phyloP scores from a whole-genome alignment of 1,140 invertebrate species.

The Cydia strobilella region DNA sequence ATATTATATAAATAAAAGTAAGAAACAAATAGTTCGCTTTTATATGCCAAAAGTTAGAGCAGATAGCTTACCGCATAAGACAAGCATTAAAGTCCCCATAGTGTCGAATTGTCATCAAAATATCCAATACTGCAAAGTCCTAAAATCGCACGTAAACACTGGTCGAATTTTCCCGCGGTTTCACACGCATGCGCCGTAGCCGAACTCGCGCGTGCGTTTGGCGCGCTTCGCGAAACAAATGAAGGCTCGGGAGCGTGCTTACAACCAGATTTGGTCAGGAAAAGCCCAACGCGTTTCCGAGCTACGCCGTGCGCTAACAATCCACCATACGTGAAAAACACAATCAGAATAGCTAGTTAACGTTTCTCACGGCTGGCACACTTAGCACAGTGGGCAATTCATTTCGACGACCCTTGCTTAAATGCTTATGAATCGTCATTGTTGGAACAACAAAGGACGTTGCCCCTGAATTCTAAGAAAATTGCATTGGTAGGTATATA shows the following conservation, averaged over 20 bases:
- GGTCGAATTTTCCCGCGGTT: slow-evolving; percentile 45
- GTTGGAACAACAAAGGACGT: slow-evolving; percentile 39
- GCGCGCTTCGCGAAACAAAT: slow-evolving; percentile 67
- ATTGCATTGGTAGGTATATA: slow-evolving; percentile 12
- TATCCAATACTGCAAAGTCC: slow-evolving; percentile 28
- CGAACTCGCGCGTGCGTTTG: slow-evolving; percentile 59
- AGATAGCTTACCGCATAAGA: slow-evolving; percentile 64
- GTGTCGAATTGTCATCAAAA: slow-evolving; percentile 42
- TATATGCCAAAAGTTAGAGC: neutral
- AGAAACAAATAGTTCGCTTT: neutral
- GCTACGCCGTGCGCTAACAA: slow-evolving; percentile 14
- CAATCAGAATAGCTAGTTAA: slow-evolving; percentile 4
- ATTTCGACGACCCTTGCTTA: slow-evolving; percentile 44
- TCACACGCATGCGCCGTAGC: slow-evolving; percentile 37
- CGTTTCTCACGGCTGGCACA: slow-evolving; percentile 49
- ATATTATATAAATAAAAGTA: neutral
- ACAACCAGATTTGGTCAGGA: slow-evolving; percentile 35
- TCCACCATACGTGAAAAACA: slow-evolving; percentile 9
- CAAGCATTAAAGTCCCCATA: slow-evolving; percentile 52
- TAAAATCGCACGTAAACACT: slow-evolving; percentile 36
- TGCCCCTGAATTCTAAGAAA: slow-evolving; percentile 36
- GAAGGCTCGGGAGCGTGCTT: slow-evolving; percentile 35
- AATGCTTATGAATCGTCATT: slow-evolving; percentile 52
- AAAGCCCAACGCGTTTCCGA: slow-evolving; percentile 38
- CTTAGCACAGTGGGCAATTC: slow-evolving; percentile 46